Conservation (phyloP, 2,797 vertebrate species). For the Danio albolineatus region DNA sequence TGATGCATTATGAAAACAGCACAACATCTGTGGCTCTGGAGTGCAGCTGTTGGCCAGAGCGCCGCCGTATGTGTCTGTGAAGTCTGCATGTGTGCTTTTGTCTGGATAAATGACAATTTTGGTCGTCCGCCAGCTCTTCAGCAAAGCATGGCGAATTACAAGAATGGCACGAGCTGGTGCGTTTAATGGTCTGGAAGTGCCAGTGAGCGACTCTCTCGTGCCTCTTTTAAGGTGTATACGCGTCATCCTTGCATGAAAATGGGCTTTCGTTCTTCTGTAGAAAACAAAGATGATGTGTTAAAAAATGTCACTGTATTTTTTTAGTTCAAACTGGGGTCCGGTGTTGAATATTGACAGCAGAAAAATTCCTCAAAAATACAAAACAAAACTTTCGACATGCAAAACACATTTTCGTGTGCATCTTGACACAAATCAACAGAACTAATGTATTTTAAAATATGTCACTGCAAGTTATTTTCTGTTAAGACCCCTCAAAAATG, state of each 20-base stretch:
- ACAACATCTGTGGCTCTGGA: slow-evolving; percentile 44
- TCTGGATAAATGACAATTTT: slow-evolving; percentile 41
- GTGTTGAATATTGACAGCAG: neutral
- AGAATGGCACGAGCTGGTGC: slow-evolving; percentile 21
- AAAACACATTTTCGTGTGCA: too few relatives aligned
- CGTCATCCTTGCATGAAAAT: neutral
- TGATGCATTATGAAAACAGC: slow-evolving; percentile 37
- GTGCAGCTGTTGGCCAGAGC: slow-evolving; percentile 50
- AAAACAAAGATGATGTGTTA: neutral
- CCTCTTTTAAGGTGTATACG: slow-evolving; percentile 10
- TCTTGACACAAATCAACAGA: too few relatives aligned
- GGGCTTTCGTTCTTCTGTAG: neutral
- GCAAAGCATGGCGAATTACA: slow-evolving; percentile 30
- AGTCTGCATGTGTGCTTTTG: slow-evolving; percentile 13
- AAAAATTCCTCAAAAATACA: neutral
- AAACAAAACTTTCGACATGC: too few relatives aligned
- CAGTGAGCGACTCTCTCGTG: slow-evolving; percentile 12
- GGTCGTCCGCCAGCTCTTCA: slow-evolving; percentile 30
- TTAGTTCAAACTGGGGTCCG: neutral
- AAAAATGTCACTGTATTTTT: neutral
- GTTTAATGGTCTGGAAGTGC: slow-evolving; percentile 35
- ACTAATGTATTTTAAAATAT: too few relatives aligned
- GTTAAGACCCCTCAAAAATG: too few relatives aligned
- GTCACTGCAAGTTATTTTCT: too few relatives aligned
- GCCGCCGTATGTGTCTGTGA: slow-evolving; percentile 27